Evolutionary conservation across 2,888 invertebrate species (phyloP), one percentile per base, ranked within the genome.

Genomic region (Orthosia incerta): DNA sequence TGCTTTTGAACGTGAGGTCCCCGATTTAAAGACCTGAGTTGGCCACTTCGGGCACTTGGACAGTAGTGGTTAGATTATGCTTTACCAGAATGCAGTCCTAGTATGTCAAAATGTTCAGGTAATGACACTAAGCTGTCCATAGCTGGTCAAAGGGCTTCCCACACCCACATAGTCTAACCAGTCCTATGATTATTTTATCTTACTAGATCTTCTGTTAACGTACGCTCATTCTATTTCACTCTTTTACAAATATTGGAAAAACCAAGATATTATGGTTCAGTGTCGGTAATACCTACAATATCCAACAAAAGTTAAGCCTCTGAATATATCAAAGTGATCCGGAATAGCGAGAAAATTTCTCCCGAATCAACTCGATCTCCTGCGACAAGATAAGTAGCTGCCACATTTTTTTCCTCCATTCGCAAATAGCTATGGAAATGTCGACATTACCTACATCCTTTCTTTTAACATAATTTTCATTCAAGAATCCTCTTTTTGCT

Each of bases 401-500:
- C 46, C 57, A 81, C 60, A 79, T 63, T 74, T 70, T 79, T 74
- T 82, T 51, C 60, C 59, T 69, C 51, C 57, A 59, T 26, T 60
- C 65, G 48, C 68, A 83, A 83, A 85, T 83, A 71, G 68, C 74
- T 74, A 77, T 62, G 74, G 66, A 84, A 84, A 82, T 79, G 80
- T 65, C 51, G 12, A 51, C 53, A 83, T 83, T 79, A 71, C 68
- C 31, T 46, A 65, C 57, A 57, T 69, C 53, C 56, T 61, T 82
- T 82, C 67, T 70, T 67, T 66, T 48, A 65, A 72, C 57, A 74
- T 64, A 86, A 65, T 83, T 76, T 83, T 76, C 63, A 60, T 73
- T 73, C 65, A 56, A 62, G 50, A 46, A 51, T 39, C 68, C 23
- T 20, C 46, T 5, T 69, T 72, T 63, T 65, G 63, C n/a, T n/a